A percentile compares a stretch with the other conserved stretches of the same genome.
phyloP scores from a whole-genome alignment of 2,888 invertebrate genomes.

The Dendrolimus pini region DNA sequence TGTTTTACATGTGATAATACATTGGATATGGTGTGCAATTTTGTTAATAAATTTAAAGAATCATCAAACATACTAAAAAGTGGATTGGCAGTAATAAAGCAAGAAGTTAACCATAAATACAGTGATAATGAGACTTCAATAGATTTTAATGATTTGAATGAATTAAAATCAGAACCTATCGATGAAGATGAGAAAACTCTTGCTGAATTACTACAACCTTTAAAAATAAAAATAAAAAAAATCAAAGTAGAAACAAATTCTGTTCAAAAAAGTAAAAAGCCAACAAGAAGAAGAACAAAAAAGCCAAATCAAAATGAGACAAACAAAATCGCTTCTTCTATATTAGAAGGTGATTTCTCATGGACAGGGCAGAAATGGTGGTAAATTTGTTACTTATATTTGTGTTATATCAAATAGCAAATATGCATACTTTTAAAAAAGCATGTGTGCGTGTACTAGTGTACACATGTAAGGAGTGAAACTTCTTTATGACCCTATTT shows the following conservation, averaged over 20 bases:
- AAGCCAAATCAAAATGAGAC: slow-evolving; percentile 19
- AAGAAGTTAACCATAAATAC: slow-evolving; percentile 27
- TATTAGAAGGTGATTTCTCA: slow-evolving; percentile 56
- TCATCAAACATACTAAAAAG: slow-evolving; percentile 39
- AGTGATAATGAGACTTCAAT: slow-evolving; percentile 17
- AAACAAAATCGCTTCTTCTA: slow-evolving; percentile 50
- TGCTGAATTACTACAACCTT: slow-evolving; percentile 22
- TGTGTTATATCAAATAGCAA: slow-evolving; percentile 7
- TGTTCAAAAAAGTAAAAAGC: slow-evolving; percentile 13
- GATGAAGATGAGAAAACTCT: slow-evolving; percentile 20
- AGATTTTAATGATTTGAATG: slow-evolving; percentile 4
- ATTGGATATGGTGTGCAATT: slow-evolving; percentile 37
- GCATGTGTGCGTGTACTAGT: no score
- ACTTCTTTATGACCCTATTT: no score
- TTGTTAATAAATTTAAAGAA: slow-evolving; percentile 48
- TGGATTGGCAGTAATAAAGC: slow-evolving; percentile 34
- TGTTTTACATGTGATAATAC: slow-evolving; percentile 44
- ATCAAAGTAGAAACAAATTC: slow-evolving; percentile 16
- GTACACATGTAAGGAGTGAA: no score
- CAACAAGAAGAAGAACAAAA: slow-evolving; percentile 14
- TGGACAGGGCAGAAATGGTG: slow-evolving; percentile 65
- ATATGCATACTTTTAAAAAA: no score
- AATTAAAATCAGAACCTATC: slow-evolving; percentile 10
- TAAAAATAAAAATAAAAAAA: slow-evolving; percentile 20
- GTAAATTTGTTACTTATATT: slow-evolving; percentile 33